Evolutionary conservation across 2,113 vertebrate genomes (phyloP).

Genomic region (Pardalotus punctatus): DNA sequence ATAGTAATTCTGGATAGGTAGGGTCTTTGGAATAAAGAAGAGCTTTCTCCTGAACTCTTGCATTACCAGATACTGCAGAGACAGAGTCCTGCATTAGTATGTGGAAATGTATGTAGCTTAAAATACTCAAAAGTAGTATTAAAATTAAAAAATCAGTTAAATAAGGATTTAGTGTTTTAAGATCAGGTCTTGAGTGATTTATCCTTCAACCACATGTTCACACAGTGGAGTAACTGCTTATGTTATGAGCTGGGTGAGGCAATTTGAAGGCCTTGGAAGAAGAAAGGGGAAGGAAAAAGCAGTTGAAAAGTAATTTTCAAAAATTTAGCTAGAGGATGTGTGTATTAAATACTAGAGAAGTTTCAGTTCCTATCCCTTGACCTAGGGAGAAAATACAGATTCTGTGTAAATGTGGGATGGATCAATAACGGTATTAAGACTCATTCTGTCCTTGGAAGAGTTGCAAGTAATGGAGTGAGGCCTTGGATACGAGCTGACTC

Average conservation of each 20-base stretch:
- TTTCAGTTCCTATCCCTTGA: not conserved
- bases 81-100: not conserved
- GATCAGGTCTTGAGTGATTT: not conserved
- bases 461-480: not conserved
- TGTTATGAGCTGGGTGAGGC: not conserved
- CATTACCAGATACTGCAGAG: no score
- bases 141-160: not conserved
- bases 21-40: not conserved
- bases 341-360: not conserved
- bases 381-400: not conserved
- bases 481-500: not conserved
- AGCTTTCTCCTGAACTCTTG: not conserved
- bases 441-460: not conserved
- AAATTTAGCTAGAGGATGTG: not conserved
- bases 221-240: not conserved
- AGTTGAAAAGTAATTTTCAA: not conserved
- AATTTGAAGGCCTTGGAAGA: not conserved
- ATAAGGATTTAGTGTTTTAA: not conserved
- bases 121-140: not conserved
- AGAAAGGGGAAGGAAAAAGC: not conserved
- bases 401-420: not conserved
- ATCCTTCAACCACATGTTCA: not conserved
- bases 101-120: not conserved
- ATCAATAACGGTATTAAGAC: not conserved
- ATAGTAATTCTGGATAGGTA: not conserved